Base-by-base conservation (phyloP, 2,888 invertebrate species). In the Hirudinaria manillensis region DNA sequence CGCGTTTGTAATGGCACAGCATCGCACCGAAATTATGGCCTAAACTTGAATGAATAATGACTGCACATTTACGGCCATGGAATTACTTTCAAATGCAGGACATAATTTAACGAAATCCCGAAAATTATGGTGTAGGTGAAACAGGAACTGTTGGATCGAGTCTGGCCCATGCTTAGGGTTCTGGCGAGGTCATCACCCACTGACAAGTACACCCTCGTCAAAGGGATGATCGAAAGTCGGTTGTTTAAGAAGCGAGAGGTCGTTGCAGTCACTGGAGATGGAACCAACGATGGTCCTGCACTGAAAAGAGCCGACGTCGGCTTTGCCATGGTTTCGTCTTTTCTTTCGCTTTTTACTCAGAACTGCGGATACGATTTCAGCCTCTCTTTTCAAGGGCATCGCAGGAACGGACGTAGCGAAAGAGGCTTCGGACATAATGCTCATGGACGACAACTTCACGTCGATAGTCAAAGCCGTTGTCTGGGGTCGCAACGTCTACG, bases 401-500 rank as follows among this genome's bases (percentile, higher is more conserved):
- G 97, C 98, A 79, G 99, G 99, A 74, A 99, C 99, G 38, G 99
- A 99, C 87, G 99, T 99, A 16, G 99, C 99, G 53, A 99, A 99
- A 86, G 98, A 99, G 87, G 99, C 99, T 51, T 99, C 98, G 65
- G 97, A 98, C 80, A 98, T 98, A 87, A 99, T 99, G 84, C 89
- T 98, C 77, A 98, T 98, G 53, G 98, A 98, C 87, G 98, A 99
- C 88, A 99, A 98, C 88, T 99, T 98, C 88, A 94, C 94, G 82
- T 95, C 95, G 84, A 98, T 98, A 86, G 98, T 99, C 80, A 98
- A 97, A 87, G 98, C 98, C 79, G 97, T 99, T 80, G 96, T 99
- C 94, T 99, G 98, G 98, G 98, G 98, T 78, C 90, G 98, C 81
- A 99, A 99, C 87, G 98, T 98, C 75, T 99, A 99, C 87, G 98